Conservation (phyloP, 2,797 vertebrate species). For the Gallinago nigripennis region DNA sequence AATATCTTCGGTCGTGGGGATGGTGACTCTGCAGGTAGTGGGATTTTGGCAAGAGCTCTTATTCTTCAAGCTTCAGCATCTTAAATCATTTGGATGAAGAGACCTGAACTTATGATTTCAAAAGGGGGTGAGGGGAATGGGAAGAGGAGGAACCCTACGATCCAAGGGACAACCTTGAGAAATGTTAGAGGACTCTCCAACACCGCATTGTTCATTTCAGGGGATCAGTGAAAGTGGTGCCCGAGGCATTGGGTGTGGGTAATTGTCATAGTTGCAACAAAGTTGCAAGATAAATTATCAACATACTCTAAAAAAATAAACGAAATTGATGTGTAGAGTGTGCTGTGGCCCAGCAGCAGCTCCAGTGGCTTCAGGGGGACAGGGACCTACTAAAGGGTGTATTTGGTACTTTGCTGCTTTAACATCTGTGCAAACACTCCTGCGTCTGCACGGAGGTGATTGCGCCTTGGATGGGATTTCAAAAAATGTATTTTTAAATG, state of each 20-base stretch:
- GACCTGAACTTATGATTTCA: fast-evolving
- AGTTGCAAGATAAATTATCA: background rate
- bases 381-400: fast-evolving
- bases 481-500: fast-evolving
- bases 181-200: fast-evolving
- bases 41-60: background rate
- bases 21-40: background rate
- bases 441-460: no score
- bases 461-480: fast-evolving
- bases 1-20: background rate
- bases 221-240: background rate
- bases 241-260: fast-evolving
- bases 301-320: fast-evolving
- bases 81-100: fast-evolving
- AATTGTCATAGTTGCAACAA: fast-evolving
- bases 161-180: background rate
- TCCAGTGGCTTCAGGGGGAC: fast-evolving
- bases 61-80: background rate
- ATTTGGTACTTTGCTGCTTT: background rate
- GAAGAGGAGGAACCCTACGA: background rate
- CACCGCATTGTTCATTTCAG: fast-evolving
- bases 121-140: background rate
- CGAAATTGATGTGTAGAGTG: fast-evolving
- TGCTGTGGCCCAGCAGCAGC: background rate
- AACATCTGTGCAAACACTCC: fast-evolving